Conservation (phyloP, 2,113 vertebrate genomes). For the rabbit (Oryctolagus cuniculus) region DNA sequence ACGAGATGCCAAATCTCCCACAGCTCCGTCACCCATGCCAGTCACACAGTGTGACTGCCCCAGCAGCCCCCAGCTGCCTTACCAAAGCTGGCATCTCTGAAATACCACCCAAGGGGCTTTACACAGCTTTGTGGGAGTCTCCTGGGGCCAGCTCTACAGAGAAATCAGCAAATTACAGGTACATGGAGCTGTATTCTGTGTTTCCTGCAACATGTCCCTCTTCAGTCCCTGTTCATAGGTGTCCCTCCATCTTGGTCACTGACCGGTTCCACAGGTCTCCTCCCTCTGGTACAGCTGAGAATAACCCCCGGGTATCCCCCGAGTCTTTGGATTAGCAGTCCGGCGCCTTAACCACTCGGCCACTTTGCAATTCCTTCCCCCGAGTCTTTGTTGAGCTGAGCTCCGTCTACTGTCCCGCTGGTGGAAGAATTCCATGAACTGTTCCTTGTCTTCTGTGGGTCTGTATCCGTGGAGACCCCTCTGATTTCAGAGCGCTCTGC, state of each 20-base stretch:
- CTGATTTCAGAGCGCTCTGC: not conserved
- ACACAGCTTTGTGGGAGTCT: not conserved
- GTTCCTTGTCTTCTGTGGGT: conserved; percentile 32
- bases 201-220: not conserved
- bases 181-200: not conserved
- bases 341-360: no score
- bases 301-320: not conserved
- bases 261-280: not conserved
- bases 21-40: not conserved
- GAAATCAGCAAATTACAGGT: conserved; percentile 10
- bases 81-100: conserved; percentile 10
- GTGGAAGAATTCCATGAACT: not conserved
- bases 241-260: not conserved
- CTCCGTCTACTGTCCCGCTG: not conserved
- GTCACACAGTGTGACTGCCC: not conserved
- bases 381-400: not conserved
- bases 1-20: not conserved
- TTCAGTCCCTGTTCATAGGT: not conserved
- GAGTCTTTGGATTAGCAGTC: no score
- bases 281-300: not conserved
- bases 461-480: not conserved
- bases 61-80: not conserved
- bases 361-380: no score
- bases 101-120: conserved; percentile 19
- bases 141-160: not conserved